Base-by-base conservation (phyloP, 2,113 vertebrate genomes). In the Halichoerus grypus region DNA sequence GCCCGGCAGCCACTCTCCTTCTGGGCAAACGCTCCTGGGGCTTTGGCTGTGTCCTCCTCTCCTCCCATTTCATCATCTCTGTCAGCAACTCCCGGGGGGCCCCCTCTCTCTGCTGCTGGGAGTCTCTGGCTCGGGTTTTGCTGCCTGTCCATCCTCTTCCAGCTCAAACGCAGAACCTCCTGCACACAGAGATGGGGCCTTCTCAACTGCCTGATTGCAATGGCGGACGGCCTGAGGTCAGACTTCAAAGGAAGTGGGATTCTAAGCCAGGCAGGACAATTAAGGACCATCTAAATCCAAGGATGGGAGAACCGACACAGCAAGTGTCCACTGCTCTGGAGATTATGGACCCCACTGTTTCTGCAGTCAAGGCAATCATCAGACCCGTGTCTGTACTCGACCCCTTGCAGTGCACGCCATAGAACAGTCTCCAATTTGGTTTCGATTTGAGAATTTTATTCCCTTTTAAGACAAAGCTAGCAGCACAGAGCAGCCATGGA, bases 391-490 rank as follows among this genome's bases (percentile, higher is more conserved):
- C 90, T 26, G 69, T 7, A 0, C 1, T 36, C 36, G 67, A 92
- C 97, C 98, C 94, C 97, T 97, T 8, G 0, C 94, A 28, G 97
- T 0, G 97, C 65, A 4, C 1, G 5, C 89, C 59, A 69, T 49
- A 39, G 8, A 19, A 89, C 67, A 80, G 96, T 39, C 65, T 97
- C 97, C 11, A 0, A 33, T 97, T 91, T 94, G 92, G 81, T 97
- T 98, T 96, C 90, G 9, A 91, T 88, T 95, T 97, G 95, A 94
- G 96, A 96, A 97, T 95, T 98, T 94, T 97, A 97, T 97, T 98
- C 89, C 95, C 28, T 97, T 98, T 98, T 89, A n/a, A 97, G 97
- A 98, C 96, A 98, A 98, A 98, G 96, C 96, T 89, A 97, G 86
- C 53, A 63, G 91, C 0, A 0, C 72, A 85, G 87, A 95, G 85